Evolutionary conservation across 2,888 invertebrate genomes (phyloP), one percentile per base, ranked within the genome.

Genomic region (Cerastis rubricosa): DNA sequence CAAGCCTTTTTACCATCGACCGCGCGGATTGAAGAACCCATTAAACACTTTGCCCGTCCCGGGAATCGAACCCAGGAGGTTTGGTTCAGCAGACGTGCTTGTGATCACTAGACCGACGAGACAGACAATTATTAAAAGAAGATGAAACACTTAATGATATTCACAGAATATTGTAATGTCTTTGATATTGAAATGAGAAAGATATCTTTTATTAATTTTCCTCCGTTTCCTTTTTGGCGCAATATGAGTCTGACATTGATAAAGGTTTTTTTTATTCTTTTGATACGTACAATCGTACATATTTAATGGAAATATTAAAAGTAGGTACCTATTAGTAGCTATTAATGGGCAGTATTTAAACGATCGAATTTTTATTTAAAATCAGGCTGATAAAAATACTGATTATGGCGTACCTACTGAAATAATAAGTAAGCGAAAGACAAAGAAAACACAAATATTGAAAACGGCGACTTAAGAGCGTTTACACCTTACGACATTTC

Each of bases 171-270:
- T 74, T 73, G 49, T 59, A 63, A 68, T 17, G 29, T 22, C 65
- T 80, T 43, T 43, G 54, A 73, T 63, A 73, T 79, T 78, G 51
- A 79, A 79, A 72, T 67, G 51, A 12, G 2, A 49, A 12, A 43
- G 49, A 35, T 65, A 64, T 65, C 64, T 77, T 64, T 78, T 70
- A 49, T 43, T 22, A 57, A 70, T 78, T 49, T 64, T 70, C n/a
- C 11, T 47, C 45, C 22, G 12, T 64, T 64, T 67, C 29, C 17
- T 61, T 75, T 59, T 66, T 11, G 17, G 51, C 2, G 22, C 5
- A 25, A 61, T 45, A 45, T 43, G n/a, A 35, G 43, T 12, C 17
- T 57, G 22, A 22, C 22, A 45, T 54, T 43, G 22, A 19, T 51
- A 14, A 19, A 17, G 3, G 9, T 14, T 4, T 4, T 29, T 29